These are phyloP conservation scores for Hydrocynus forskahlii DNA, from an alignment of 2,797 vertebrate species.

Conservation along the genomic window DNA sequence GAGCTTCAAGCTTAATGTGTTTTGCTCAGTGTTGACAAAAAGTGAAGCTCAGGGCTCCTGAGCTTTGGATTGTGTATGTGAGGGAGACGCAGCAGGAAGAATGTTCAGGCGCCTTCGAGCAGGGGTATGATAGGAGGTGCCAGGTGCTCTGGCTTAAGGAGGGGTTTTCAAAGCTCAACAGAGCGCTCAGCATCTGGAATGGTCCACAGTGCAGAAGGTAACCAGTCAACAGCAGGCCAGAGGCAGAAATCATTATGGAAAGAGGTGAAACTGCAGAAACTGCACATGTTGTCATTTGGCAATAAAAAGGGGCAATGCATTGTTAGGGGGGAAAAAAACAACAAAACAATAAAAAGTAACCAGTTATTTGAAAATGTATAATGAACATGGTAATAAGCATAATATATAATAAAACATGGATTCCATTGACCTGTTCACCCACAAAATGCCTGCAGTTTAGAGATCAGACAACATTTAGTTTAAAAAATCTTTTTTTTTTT, in stretches of 20 bases:
- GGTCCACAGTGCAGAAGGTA: neutral
- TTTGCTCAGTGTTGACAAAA: too few species aligned
- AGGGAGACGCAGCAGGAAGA: neutral
- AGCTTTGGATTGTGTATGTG: neutral
- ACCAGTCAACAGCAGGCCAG: neutral
- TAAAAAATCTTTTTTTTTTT: too few species aligned
- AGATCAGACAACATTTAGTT: too few species aligned
- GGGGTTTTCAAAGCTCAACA: neutral
- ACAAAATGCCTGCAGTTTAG: too few species aligned
- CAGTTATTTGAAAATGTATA: too few species aligned
- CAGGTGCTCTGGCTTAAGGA: neutral
- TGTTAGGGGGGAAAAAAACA: neutral
- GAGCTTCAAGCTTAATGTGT: too few species aligned
- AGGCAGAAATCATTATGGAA: neutral
- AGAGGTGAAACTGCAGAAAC: neutral
- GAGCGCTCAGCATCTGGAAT: neutral
- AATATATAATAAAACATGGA: too few species aligned
- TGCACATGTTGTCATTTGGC: neutral
- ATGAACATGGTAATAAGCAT: too few species aligned
- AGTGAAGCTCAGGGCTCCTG: neutral
- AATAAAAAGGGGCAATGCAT: neutral
- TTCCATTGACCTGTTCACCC: too few species aligned
- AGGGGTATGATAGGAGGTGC: neutral
- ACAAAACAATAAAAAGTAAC: too few species aligned
- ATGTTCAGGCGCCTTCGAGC: neutral